Conservation (phyloP, 2,888 invertebrate species). For the Cosmia trapezina region DNA sequence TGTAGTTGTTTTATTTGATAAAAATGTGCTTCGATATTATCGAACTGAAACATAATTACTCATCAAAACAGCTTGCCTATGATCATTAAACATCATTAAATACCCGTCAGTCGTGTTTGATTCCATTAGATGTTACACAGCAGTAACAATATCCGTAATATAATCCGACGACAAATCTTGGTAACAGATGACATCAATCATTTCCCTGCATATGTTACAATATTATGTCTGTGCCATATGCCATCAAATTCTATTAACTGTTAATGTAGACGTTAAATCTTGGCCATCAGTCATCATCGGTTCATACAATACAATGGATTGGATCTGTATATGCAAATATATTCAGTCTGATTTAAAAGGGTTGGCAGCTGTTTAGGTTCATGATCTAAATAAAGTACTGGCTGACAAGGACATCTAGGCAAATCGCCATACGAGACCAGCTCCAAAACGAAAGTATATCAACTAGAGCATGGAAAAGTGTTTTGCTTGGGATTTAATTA, state of each 20-base stretch:
- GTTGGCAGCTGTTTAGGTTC: neutral
- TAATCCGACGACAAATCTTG: conserved; percentile 39
- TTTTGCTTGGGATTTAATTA: no score
- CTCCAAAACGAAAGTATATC: neutral
- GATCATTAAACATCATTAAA: conserved; percentile 6
- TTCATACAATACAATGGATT: conserved; percentile 15
- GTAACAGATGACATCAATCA: conserved; percentile 47
- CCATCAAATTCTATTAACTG: conserved; percentile 53
- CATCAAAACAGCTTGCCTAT: conserved; percentile 5
- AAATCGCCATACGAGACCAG: neutral
- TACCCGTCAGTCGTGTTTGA: neutral
- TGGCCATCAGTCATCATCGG: conserved; percentile 36
- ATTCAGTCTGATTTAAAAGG: neutral
- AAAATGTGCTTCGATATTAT: neutral
- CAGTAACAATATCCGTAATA: conserved; percentile 8
- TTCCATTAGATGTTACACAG: conserved; percentile 5
- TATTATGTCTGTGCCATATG: conserved; percentile 33
- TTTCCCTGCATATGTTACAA: conserved; percentile 44
- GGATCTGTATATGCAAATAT: conserved; percentile 1
- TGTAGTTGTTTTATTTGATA: neutral
- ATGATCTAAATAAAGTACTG: neutral
- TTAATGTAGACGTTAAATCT: conserved; percentile 31
- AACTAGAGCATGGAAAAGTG: neutral
- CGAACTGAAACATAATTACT: neutral
- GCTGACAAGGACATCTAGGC: neutral